Percentiles rank a stretch among this genome's conserved stretches.
These are phyloP conservation scores for Merluccius polli DNA, from an alignment of 2,797 vertebrate species.

Conservation along the genomic window DNA sequence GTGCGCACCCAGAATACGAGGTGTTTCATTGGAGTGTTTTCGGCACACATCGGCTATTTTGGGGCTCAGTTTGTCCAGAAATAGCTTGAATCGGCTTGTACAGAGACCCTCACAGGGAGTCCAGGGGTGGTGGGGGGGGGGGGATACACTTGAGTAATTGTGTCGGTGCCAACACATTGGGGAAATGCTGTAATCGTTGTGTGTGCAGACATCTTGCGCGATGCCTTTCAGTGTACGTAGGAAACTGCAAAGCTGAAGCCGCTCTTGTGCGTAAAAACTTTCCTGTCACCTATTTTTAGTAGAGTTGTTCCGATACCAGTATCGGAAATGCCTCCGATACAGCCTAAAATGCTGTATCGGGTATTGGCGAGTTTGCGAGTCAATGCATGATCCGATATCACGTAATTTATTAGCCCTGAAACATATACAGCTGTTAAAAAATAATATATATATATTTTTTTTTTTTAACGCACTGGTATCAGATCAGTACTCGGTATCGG, in stretches of 20 bases:
- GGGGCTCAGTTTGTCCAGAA: slow-evolving; percentile 42
- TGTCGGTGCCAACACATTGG: slow-evolving; percentile 34
- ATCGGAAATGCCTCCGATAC: too few relatives aligned
- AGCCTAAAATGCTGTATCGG: too few relatives aligned
- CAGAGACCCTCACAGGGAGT: slow-evolving; percentile 31
- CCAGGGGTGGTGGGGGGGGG: too few relatives aligned
- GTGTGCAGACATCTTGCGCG: slow-evolving; percentile 29
- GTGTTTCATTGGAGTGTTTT: slow-evolving; percentile 31
- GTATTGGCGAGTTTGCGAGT: too few relatives aligned
- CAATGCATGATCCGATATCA: too few relatives aligned
- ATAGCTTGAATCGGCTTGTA: slow-evolving; percentile 40
- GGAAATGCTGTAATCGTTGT: slow-evolving; percentile 35
- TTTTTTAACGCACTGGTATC: too few relatives aligned
- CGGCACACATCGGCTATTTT: slow-evolving; percentile 36
- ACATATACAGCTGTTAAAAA: too few relatives aligned
- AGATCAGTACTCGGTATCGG: too few relatives aligned
- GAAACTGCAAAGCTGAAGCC: slow-evolving; percentile 15
- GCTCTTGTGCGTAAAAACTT: background rate
- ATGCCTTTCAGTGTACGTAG: slow-evolving; percentile 26
- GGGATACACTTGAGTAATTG: slow-evolving; percentile 52
- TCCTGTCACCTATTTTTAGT: background rate
- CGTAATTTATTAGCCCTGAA: background rate
- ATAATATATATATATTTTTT: too few relatives aligned
- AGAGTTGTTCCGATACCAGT: too few relatives aligned
- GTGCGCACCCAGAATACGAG: slow-evolving; percentile 25